Percentiles rank a stretch among this genome's conserved stretches.
Conservation (phyloP, 35 echinoderm and acorn worm species). For the Ophiothrix spiculata region DNA sequence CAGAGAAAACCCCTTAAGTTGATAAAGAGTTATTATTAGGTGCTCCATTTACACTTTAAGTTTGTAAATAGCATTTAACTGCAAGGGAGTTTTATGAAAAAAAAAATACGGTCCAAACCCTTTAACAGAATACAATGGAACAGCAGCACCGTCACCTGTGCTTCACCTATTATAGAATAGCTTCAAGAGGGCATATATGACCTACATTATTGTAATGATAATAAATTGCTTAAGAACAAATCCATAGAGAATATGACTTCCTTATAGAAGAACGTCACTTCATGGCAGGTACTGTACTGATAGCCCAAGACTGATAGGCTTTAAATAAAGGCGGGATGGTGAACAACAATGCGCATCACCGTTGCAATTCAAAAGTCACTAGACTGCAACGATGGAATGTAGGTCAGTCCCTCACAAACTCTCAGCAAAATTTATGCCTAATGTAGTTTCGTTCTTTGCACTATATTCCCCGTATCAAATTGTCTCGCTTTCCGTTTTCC, state of each 20-base stretch:
- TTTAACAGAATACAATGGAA: no score
- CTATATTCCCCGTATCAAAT: no score
- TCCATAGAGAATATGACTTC: constrained; percentile 1
- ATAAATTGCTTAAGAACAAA: neutral
- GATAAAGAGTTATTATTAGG: no score
- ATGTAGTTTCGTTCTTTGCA: no score
- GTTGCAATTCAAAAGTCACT: neutral
- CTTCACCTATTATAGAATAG: no score
- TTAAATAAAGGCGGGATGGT: neutral
- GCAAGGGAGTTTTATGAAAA: no score
- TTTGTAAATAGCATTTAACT: no score
- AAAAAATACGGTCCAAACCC: no score
- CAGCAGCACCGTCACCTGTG: no score
- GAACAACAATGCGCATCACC: neutral
- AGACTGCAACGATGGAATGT: neutral
- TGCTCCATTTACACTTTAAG: no score
- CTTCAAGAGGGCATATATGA: neutral
- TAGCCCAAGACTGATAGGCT: neutral
- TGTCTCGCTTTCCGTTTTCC: no score
- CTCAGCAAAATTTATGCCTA: neutral
- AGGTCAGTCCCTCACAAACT: neutral
- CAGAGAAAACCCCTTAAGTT: no score
- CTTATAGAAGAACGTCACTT: neutral
- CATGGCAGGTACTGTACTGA: neutral
- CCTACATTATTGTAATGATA: constrained; percentile 6